These are phyloP conservation scores for Pontoporia blainvillei DNA, from an alignment of 2,113 vertebrate genomes.

Conservation along the genomic window DNA sequence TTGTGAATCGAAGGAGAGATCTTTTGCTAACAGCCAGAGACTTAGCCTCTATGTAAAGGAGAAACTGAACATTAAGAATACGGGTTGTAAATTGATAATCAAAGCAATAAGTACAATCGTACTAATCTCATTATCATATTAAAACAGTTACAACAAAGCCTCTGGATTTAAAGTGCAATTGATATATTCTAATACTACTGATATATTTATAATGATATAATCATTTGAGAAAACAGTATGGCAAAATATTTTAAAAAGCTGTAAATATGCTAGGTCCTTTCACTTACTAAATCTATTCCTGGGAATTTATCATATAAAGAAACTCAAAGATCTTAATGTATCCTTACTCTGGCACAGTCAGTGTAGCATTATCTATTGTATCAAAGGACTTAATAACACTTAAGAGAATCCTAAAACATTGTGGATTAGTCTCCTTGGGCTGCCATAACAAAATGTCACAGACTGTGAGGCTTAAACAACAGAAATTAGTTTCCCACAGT, in stretches of 20 bases:
- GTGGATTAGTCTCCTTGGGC: background rate
- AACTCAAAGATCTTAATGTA: background rate
- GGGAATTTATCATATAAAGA: background rate
- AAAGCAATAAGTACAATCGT: background rate
- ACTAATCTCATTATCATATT: conserved; percentile 5
- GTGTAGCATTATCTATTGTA: background rate
- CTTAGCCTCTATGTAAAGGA: background rate
- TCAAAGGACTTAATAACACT: background rate
- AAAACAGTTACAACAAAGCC: background rate
- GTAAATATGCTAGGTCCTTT: background rate
- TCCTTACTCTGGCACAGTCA: background rate
- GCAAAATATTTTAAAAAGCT: background rate
- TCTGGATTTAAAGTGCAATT: background rate
- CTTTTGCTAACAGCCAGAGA: background rate
- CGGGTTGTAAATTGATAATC: background rate
- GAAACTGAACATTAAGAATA: background rate
- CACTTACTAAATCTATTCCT: background rate
- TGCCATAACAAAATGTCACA: background rate
- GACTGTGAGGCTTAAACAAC: background rate
- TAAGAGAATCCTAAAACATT: background rate
- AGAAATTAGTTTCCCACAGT: background rate
- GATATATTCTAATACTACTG: background rate
- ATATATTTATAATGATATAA: background rate
- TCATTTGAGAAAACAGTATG: background rate
- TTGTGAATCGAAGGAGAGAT: background rate